Conservation (phyloP, 2,797 vertebrate species). For the Cryptoprocta ferox region DNA sequence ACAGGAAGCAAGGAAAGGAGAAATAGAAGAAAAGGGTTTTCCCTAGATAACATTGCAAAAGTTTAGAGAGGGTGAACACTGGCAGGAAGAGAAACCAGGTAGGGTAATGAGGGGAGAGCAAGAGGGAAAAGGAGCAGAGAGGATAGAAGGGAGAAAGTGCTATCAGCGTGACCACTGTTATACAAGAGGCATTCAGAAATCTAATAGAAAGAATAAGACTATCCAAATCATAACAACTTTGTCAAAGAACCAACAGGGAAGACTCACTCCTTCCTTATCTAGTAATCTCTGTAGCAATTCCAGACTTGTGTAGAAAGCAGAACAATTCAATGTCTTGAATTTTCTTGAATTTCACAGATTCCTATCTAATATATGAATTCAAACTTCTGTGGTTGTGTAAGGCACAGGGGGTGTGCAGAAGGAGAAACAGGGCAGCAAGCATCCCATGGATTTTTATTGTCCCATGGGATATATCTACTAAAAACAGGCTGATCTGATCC, state of each 20-base stretch:
- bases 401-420: neutral
- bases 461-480: neutral
- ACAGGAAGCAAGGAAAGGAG: neutral
- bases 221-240: neutral
- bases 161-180: neutral
- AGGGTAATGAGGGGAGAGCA: neutral
- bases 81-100: neutral
- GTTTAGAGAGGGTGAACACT: neutral
- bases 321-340: neutral
- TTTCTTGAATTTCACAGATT: neutral
- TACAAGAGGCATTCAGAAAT: neutral
- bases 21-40: neutral
- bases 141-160: neutral
- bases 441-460: neutral
- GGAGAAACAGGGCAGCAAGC: neutral
- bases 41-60: neutral
- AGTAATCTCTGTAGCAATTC: neutral
- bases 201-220: neutral
- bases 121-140: neutral
- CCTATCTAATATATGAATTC: neutral
- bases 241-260: neutral
- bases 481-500: neutral
- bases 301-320: neutral
- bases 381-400: neutral
- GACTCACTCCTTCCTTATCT: neutral